Evolutionary conservation across 2,797 vertebrate species (phyloP).

Genomic region (Pagetopsis macropterus): DNA sequence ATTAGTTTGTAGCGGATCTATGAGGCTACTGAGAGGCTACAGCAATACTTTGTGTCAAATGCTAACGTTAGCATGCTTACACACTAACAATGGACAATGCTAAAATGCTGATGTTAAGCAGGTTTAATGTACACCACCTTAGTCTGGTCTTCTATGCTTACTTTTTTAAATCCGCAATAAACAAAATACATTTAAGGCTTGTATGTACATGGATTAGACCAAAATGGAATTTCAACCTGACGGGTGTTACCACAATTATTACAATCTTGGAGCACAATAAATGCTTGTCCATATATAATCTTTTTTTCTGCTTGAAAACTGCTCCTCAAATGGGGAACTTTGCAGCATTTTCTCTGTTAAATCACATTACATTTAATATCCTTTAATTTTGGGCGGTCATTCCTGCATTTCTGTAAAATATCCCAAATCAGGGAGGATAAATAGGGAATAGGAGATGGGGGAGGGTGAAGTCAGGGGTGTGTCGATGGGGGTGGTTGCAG

Average conservation of each 20-base stretch:
- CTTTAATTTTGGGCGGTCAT: background rate
- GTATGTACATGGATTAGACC: background rate
- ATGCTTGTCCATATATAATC: background rate
- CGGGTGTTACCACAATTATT: background rate
- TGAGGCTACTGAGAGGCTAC: no score
- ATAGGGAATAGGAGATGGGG: slow-evolving; percentile 34
- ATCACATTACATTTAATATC: background rate
- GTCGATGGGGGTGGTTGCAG: slow-evolving; percentile 40
- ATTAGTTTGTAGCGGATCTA: background rate
- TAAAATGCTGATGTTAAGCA: no score
- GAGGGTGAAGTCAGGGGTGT: slow-evolving; percentile 20
- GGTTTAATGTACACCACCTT: no score
- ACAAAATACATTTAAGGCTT: background rate
- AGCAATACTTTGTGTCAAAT: no score
- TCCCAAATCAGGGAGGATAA: background rate
- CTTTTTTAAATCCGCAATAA: background rate
- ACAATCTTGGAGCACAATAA: background rate
- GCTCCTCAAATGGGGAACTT: background rate
- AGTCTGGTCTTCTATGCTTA: background rate
- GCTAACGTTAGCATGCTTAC: no score
- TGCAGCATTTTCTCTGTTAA: background rate
- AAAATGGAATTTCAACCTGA: background rate
- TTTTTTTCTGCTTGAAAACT: background rate
- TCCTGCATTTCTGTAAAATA: background rate
- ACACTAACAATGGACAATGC: no score